Evolutionary conservation across 1,140 invertebrate species (phyloP).

Genomic region (Venustaconcha ellipsiformis): DNA sequence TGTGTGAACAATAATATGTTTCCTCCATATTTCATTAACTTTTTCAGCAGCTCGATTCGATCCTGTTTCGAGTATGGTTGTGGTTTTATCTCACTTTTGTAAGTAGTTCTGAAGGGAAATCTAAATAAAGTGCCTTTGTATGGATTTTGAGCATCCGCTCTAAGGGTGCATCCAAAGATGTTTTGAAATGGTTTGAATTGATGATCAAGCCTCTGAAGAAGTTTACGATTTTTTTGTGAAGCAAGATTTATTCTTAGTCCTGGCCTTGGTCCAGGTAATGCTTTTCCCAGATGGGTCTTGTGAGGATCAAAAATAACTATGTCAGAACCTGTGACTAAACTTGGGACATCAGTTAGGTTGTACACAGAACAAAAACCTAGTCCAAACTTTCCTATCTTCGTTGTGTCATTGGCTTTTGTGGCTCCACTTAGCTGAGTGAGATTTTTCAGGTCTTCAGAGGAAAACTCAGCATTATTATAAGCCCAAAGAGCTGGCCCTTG

Average conservation of each 20-base stretch:
- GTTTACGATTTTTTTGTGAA: slow-evolving; percentile 23
- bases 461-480: no score
- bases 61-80: slow-evolving; percentile 46
- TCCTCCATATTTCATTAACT: slow-evolving; percentile 48
- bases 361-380: slow-evolving; percentile 27
- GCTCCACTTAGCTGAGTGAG: slow-evolving; percentile 41
- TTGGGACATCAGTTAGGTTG: slow-evolving; percentile 26
- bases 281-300: slow-evolving; percentile 16
- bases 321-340: slow-evolving; percentile 12
- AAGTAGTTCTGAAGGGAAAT: slow-evolving; percentile 53
- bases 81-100: slow-evolving; percentile 52
- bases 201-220: slow-evolving; percentile 3
- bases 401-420: slow-evolving; percentile 12
- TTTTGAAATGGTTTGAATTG: slow-evolving; percentile 43
- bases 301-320: slow-evolving; percentile 26
- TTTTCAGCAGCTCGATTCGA: slow-evolving; percentile 48
- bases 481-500: no score
- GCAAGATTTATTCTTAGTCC: slow-evolving; percentile 37
- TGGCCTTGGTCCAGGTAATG: background rate
- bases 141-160: background rate
- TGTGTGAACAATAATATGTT: slow-evolving; percentile 62
- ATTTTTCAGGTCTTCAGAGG: slow-evolving; percentile 18
- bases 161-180: slow-evolving; percentile 50
- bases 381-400: slow-evolving; percentile 24
- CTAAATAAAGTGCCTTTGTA: slow-evolving; percentile 57